Base-by-base conservation (phyloP, 2,113 vertebrate species). In the Zapus hudsonius region DNA sequence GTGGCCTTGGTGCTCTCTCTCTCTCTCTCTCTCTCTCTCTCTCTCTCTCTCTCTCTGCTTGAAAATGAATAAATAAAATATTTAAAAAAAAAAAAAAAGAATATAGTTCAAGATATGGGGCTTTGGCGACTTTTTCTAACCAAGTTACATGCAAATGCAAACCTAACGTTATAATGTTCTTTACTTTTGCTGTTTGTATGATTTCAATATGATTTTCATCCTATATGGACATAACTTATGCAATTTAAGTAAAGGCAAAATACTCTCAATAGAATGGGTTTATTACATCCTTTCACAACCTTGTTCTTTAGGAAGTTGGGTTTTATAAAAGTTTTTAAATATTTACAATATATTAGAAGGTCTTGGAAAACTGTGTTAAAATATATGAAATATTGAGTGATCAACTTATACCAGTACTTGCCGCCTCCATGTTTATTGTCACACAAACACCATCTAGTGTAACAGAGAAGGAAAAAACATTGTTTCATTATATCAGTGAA, bases 101-200 rank as follows among this genome's bases (percentile, higher is more conserved):
- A 23, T 40, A 47, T 63, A 83, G 25, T n/a, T 92, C 78, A 59
- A 57, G 29, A 52, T 80, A 59, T 90, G 19, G 1, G 8, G 47
- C 63, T 84, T 83, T 17, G 93, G 17, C 38, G 69, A 44, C 44
- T 87, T 93, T 95, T 19, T 19, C 25, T 61, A 79, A 89, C 59
- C 1, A 94, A 90, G 36, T 36, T 80, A 67, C 0, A 44, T 8
- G 16, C 10, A 74, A 67, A 85, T 61, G 42, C 44, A 19, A 91
- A 93, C 42, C 12, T 91, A 3, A 85, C 69, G 92, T 84, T 15
- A 92, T 76, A 47, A 44, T 64, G n/a, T 75, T 23, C 19, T 83
- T 84, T 85, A 3, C 44, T 52, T 86, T 40, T 83, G 1, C 47
- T 38, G 19, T 29, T 88, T 80, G 36, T 83, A 87, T 66, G 2